Base-by-base conservation (phyloP, 1,140 invertebrate species). In the Akabosia matsudoensis region DNA sequence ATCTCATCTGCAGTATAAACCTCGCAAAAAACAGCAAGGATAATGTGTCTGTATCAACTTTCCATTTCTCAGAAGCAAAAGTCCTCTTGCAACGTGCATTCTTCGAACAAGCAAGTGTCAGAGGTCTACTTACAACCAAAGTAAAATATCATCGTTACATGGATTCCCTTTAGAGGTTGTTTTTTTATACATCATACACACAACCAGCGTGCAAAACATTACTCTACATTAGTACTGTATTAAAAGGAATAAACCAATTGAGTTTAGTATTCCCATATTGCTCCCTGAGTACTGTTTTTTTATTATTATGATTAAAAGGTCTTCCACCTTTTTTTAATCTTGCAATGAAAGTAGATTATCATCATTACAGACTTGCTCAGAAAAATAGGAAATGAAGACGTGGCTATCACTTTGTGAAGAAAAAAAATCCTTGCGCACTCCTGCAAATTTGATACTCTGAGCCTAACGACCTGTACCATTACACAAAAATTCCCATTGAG, bases 291-390 rank as follows among this genome's bases (percentile, higher is more conserved):
- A 61, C 54, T n/a, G 13, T 10, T 22, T 45, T 45, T 45, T 45
- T 45, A 45, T 61, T 61, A 61, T 61, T 61, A 61, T 61, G 54
- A 61, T 61, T 67, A 67, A 67, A 67, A 67, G 61, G 61, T 67
- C 61, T 67, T 67, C 61, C 61, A 67, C 61, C 61, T 67, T 31
- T 67, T 61, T 61, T 31, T 30, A 16, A 13, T 30, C 7, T 4
- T 67, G 13, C 61, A 24, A 45, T 45, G 37, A 45, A 45, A 45
- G 37, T 10, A 10, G 7, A 45, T 45, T 45, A 7, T 45, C 7
- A 45, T 45, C 37, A 45, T 45, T 18, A 45, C n/a, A n/a, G n/a
- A n/a, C n/a, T n/a, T 45, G 7, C 37, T 45, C 37, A 45, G 18
- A n/a, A n/a, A 18, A 45, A 45, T 7, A 45, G 37, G 37, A 45